Evolutionary conservation across 2,797 vertebrate species (phyloP).

Genomic region (Catamblyrhynchus diadema): DNA sequence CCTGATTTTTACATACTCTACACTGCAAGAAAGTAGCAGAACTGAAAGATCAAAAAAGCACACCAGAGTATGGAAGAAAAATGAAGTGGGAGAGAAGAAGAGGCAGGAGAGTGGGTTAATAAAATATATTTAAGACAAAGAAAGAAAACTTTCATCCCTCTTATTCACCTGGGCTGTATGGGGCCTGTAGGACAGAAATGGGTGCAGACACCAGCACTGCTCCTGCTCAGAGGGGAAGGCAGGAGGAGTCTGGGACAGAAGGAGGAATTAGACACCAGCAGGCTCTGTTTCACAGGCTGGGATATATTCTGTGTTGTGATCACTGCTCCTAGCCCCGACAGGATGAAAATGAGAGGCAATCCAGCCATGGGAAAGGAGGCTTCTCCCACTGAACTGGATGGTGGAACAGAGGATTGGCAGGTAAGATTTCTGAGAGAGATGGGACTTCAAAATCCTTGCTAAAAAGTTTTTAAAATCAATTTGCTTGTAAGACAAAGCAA

Average conservation of each 20-base stretch:
- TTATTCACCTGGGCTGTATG: rapidly evolving
- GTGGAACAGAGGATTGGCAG: background rate
- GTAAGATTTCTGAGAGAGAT: background rate
- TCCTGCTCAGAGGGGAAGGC: background rate
- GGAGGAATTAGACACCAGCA: background rate
- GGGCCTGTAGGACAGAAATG: background rate
- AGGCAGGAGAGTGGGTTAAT: background rate
- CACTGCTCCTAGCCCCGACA: background rate
- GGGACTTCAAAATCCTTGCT: background rate
- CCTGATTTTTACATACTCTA: background rate
- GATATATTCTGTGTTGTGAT: background rate
- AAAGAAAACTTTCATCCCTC: background rate
- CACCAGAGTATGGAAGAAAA: background rate
- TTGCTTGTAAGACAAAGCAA: background rate
- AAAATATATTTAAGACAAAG: background rate
- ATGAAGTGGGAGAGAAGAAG: background rate
- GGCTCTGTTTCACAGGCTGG: background rate
- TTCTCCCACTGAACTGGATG: background rate
- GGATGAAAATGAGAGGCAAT: background rate
- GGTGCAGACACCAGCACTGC: background rate
- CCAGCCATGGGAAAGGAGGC: background rate
- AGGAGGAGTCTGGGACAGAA: background rate
- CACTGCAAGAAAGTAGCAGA: background rate
- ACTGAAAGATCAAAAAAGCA: background rate
- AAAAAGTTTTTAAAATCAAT: background rate